Evolutionary conservation across 2,888 invertebrate genomes (phyloP), one percentile per base, ranked within the genome.

Genomic region (Spodoptera littoralis): DNA sequence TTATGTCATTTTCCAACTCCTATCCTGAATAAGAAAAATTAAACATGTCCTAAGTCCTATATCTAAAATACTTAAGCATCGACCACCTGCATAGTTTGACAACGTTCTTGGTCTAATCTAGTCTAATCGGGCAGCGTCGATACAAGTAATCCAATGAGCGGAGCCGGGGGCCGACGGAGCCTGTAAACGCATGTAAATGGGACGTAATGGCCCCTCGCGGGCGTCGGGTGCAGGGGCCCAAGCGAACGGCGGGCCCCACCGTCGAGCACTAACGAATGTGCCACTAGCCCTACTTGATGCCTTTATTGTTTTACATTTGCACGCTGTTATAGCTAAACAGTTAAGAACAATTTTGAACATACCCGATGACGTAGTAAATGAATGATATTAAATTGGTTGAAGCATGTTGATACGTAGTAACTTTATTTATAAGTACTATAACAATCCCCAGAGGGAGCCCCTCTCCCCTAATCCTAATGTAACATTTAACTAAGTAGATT

Each of bases 161-260:
- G 47, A 65, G 61, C 70, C 62, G 63, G 60, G 65, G 65, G 66
- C 60, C 55, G 57, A 66, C 68, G 71, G 64, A 56, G 71, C 54
- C 61, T 48, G 66, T 72, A 76, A 73, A 80, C 83, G 85, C 85
- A 88, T 88, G 88, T 87, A 88, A 89, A 90, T 89, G 84, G 61
- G 68, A 73, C 82, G 78, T 87, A 86, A 87, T 87, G 67, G 81
- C 70, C 77, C 78, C 73, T 69, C 68, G 73, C 69, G 68, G 70
- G 69, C 72, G 65, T 64, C 47, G 60, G 67, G 61, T 41, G 52
- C 46, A 50, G 71, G 76, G 51, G 60, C 68, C 68, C 48, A 13
- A 56, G 27, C 50, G 13, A 44, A 42, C 57, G 65, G 44, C 53
- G 69, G 46, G 55, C 51, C 48, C 50, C 53, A 9, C 54, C 72